Conservation (phyloP, 2,797 vertebrate genomes). For the Urophycis tenuis region DNA sequence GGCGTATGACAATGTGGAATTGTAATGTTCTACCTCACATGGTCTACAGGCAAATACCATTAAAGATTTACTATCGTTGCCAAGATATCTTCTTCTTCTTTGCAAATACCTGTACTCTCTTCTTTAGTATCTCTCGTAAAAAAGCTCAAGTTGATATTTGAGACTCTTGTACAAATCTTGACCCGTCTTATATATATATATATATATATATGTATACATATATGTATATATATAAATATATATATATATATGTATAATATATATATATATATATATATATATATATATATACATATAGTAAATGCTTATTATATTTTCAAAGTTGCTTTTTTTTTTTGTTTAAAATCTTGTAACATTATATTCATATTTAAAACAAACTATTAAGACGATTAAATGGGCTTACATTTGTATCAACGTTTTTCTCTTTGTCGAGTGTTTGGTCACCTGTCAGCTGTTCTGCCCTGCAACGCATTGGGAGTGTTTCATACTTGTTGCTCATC, state of each 20-base stretch:
- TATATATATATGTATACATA: conserved; percentile 34
- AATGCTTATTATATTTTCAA: conserved; percentile 1
- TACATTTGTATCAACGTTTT: conserved; percentile 43
- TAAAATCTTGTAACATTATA: conserved; percentile 38
- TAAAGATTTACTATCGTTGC: conserved; percentile 51
- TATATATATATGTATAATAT: no score
- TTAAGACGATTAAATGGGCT: conserved; percentile 55
- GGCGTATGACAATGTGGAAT: conserved; percentile 54
- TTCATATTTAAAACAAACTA: conserved; percentile 66
- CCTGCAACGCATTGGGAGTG: no score
- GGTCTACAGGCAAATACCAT: conserved; percentile 58
- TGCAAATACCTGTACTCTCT: conserved; percentile 44
- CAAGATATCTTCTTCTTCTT: conserved; percentile 54
- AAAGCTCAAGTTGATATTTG: conserved; percentile 33
- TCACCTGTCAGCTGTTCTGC: neutral
- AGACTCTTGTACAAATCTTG: conserved; percentile 25
- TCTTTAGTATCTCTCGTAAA: conserved; percentile 42
- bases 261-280: no score
- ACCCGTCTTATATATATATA: neutral
- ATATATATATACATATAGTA: conserved; percentile 28
- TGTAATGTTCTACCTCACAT: conserved; percentile 83
- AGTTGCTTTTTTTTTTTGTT: conserved; percentile 23
- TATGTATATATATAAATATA: conserved; percentile 39
- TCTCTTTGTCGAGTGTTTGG: conserved; percentile 28
- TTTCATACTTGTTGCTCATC: no score